Evolutionary conservation across 2,113 vertebrate genomes (phyloP).

Genomic region (Clinocottus analis): DNA sequence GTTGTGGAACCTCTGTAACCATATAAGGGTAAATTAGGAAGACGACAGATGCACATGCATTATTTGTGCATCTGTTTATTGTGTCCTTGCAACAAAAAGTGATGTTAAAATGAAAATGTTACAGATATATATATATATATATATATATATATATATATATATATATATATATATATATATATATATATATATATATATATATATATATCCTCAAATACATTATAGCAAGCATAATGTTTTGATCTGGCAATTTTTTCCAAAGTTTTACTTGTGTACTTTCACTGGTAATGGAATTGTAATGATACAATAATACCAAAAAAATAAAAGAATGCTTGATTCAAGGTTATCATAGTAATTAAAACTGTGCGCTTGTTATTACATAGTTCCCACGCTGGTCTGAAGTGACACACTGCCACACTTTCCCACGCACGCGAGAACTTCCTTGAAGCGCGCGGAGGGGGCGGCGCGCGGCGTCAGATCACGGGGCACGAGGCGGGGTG

Average conservation of each 20-base stretch:
- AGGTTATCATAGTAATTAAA: neutral
- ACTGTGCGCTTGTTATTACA: conserved; percentile 23
- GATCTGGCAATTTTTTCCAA: too few relatives aligned
- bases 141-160: too few relatives aligned
- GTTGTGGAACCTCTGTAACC: neutral
- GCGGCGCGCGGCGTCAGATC: conserved; percentile 55
- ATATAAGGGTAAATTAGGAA: neutral
- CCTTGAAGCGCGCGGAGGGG: conserved; percentile 69
- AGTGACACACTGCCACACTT: conserved; percentile 85
- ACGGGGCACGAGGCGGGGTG: conserved; percentile 78
- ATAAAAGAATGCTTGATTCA: neutral
- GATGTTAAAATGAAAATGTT: neutral
- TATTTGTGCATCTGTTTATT: neutral
- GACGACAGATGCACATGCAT: neutral
- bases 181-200: too few relatives aligned
- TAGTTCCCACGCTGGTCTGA: conserved; percentile 73
- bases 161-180: too few relatives aligned
- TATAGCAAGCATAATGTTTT: too few relatives aligned
- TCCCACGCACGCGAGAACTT: conserved; percentile 79
- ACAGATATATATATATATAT: neutral
- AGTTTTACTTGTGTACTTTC: neutral
- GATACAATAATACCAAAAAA: neutral
- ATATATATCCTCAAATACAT: too few relatives aligned
- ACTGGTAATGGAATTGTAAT: neutral
- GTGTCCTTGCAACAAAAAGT: neutral